A percentile compares a stretch with the other conserved stretches of the same genome.
Conservation (phyloP, 1,140 invertebrate species). For the Schlechtendalia chinensis region DNA sequence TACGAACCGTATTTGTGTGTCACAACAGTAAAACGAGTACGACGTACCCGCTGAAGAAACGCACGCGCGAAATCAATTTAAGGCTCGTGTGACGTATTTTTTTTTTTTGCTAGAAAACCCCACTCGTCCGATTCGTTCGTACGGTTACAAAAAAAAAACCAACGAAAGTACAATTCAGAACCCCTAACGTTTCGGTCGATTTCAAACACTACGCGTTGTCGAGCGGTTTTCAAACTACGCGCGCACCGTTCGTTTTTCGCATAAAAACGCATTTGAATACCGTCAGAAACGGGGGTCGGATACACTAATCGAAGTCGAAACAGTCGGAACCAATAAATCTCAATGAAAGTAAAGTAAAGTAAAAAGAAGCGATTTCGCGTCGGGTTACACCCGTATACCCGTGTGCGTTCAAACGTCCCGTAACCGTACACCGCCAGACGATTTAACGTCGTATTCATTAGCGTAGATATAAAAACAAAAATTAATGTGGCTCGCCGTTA, state of each 20-base stretch:
- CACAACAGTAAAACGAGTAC: no score
- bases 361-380: constrained; percentile 44
- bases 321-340: constrained; percentile 38
- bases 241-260: background rate
- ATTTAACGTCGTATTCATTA: constrained; percentile 35
- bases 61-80: no score
- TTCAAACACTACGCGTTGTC: no score
- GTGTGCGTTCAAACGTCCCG: constrained; percentile 24
- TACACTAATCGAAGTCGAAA: constrained; percentile 2
- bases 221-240: no score
- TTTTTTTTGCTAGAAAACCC: no score
- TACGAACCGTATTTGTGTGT: no score
- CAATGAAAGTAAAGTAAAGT: constrained; percentile 21
- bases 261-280: background rate
- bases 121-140: no score
- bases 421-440: constrained; percentile 6
- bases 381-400: constrained; percentile 45
- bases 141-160: no score
- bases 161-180: no score
- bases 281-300: background rate
- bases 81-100: no score
- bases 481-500: constrained; percentile 44
- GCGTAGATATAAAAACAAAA: constrained; percentile 43
- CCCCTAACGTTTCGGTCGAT: no score
- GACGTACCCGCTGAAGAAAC: no score